Conservation (phyloP, 2,797 vertebrate genomes). For the Stomatorhinus walkeri region DNA sequence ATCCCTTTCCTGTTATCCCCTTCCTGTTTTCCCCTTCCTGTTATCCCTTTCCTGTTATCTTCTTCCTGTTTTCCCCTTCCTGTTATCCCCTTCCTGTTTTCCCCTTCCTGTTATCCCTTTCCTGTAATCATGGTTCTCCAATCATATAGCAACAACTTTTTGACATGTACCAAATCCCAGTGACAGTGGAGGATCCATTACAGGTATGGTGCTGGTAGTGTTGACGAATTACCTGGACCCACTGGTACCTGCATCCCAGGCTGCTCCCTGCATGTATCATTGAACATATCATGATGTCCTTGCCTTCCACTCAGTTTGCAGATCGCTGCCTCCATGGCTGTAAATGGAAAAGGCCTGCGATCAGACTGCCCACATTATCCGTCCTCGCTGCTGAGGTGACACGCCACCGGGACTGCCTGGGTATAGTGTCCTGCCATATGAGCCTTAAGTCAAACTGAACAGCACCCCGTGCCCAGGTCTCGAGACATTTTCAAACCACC, state of each 20-base stretch:
- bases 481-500: neutral
- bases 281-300: conserved; percentile 19
- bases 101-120: neutral
- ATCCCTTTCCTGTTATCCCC: neutral
- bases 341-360: neutral
- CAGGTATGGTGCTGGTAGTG: neutral
- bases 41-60: too few species aligned
- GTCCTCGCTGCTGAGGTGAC: neutral
- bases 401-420: neutral
- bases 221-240: neutral
- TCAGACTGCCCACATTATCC: neutral
- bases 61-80: too few species aligned
- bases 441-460: neutral
- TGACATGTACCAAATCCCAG: neutral
- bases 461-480: neutral
- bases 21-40: neutral
- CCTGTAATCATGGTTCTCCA: neutral
- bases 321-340: conserved; percentile 6
- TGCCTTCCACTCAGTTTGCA: conserved; percentile 21
- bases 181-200: conserved; percentile 10
- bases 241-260: neutral
- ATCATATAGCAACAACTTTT: too few species aligned
- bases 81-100: neutral
- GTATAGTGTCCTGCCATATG: neutral
- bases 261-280: neutral